phyloP scores from a whole-genome alignment of 2,797 vertebrate genomes.

The Falco cherrug region DNA sequence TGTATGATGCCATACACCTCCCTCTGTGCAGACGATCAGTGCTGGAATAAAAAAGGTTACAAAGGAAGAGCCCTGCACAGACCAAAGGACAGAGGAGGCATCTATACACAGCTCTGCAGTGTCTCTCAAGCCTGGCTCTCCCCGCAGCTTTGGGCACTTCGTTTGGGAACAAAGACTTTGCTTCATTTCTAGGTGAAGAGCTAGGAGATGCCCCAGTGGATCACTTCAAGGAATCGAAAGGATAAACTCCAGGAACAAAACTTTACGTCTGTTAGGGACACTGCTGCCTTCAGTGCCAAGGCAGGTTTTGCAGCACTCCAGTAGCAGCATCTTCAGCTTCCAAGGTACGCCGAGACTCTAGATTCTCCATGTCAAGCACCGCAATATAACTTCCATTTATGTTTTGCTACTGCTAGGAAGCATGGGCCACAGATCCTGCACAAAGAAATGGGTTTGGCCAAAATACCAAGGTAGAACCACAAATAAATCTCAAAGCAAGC shows the following conservation, averaged over 20 bases:
- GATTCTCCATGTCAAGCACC: not conserved
- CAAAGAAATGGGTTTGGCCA: not conserved
- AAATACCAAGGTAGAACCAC: not conserved
- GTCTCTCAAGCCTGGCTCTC: not conserved
- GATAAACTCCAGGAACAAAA: not conserved
- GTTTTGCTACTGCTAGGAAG: not conserved
- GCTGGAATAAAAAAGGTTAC: not conserved
- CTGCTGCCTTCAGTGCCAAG: not conserved
- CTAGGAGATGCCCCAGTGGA: not conserved
- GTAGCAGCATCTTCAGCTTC: not conserved
- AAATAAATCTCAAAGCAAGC: not conserved
- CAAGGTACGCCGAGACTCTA: not conserved
- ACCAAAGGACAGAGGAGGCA: not conserved
- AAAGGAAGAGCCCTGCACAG: not conserved
- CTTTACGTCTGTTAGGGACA: not conserved
- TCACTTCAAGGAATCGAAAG: not conserved
- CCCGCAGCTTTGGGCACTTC: not conserved
- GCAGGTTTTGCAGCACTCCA: not conserved
- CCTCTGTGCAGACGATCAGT: not conserved
- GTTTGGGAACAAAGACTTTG: not conserved
- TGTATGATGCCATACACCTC: too few relatives aligned
- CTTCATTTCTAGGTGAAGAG: not conserved
- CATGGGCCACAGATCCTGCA: not conserved
- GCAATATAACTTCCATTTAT: not conserved
- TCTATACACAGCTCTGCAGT: not conserved